phyloP scores from a whole-genome alignment of 2,888 invertebrate genomes.

The Adelphocoris suturalis region DNA sequence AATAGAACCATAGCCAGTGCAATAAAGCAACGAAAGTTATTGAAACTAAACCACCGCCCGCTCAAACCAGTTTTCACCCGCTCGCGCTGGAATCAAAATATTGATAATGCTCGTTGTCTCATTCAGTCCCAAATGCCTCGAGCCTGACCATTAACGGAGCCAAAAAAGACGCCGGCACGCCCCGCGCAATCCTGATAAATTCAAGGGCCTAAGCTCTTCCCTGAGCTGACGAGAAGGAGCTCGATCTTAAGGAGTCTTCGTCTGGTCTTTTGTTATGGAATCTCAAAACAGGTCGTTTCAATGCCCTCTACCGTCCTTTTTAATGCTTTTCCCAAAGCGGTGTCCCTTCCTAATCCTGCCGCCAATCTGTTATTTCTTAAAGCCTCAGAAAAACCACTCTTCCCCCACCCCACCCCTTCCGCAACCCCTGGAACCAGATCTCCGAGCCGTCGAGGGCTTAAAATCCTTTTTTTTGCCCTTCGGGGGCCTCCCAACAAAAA shows the following conservation, averaged over 20 bases:
- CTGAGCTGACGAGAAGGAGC: neutral
- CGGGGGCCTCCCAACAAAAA: conserved; percentile 9
- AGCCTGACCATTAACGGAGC: conserved; percentile 39
- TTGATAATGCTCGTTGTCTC: conserved; percentile 3
- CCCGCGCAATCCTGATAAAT: conserved; percentile 56
- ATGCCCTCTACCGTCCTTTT: conserved; percentile 49
- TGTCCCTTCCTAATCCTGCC: conserved; percentile 48
- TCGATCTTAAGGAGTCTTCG: conserved; percentile 24
- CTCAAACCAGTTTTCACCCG: neutral
- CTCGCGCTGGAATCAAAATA: neutral
- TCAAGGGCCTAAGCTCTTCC: conserved; percentile 37
- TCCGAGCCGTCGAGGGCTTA: conserved; percentile 20
- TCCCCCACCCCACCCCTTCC: neutral
- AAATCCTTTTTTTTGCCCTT: conserved; percentile 9
- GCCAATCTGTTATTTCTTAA: conserved; percentile 65
- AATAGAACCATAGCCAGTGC: too few species aligned
- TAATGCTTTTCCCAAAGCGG: conserved; percentile 52
- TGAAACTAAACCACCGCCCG: too few species aligned
- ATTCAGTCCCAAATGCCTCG: neutral
- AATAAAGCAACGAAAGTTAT: too few species aligned
- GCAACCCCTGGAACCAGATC: conserved; percentile 15
- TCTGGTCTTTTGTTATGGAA: conserved; percentile 62
- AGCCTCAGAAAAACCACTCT: conserved; percentile 41
- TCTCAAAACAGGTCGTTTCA: conserved; percentile 67
- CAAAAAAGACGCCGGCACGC: conserved; percentile 17